phyloP scores from a whole-genome alignment of 2,888 invertebrate genomes.

The Drosophila picticornis region DNA sequence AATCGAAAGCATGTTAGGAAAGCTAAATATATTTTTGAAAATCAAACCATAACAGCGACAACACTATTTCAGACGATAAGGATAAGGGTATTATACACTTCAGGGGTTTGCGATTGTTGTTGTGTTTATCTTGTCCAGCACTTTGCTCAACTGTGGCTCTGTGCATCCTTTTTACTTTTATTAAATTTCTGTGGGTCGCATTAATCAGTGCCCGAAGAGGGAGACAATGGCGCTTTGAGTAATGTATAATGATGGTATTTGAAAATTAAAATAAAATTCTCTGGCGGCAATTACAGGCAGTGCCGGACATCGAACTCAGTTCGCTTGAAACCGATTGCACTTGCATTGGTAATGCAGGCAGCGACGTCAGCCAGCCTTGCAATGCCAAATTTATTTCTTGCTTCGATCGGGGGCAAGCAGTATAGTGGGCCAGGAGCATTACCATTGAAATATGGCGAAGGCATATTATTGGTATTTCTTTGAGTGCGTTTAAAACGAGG shows the following conservation, averaged over 20 bases:
- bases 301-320: conserved; percentile 7
- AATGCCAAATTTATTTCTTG: conserved; percentile 63
- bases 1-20: neutral
- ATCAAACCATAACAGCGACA: neutral
- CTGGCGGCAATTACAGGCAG: conserved; percentile 58
- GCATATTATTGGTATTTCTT: conserved; percentile 78
- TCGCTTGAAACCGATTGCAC: conserved; percentile 55
- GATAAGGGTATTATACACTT: conserved; percentile 6
- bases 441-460: conserved; percentile 70
- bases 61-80: neutral
- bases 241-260: conserved; percentile 62
- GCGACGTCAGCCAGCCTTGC: conserved; percentile 26
- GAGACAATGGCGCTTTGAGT: conserved; percentile 44
- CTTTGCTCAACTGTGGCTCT: conserved; percentile 19
- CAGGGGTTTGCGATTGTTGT: conserved; percentile 11
- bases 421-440: neutral
- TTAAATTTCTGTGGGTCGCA: conserved; percentile 37
- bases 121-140: conserved; percentile 24
- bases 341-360: conserved; percentile 71
- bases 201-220: neutral
- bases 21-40: neutral
- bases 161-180: conserved; percentile 40
- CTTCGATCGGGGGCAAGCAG: conserved; percentile 16
- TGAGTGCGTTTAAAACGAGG: conserved; percentile 62
- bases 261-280: conserved; percentile 54